Evolutionary conservation across 2,888 invertebrate species (phyloP), one percentile per base, ranked within the genome.

Genomic region (Eupithecia abbreviata): DNA sequence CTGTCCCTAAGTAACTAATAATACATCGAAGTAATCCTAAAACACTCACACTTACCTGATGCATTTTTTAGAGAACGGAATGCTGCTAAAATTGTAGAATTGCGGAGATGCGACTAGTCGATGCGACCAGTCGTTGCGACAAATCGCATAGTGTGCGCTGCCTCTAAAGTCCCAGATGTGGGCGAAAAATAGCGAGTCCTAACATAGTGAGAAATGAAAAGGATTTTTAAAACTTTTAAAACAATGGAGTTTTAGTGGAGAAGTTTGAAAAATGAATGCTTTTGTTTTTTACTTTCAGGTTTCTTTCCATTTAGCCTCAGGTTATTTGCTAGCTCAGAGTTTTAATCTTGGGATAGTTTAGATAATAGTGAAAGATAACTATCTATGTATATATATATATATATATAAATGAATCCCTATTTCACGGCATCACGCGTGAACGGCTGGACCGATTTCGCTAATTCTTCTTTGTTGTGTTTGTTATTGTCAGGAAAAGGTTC

Each of bases 121-220:
- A 0, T 0, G 15, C 5, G 47, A 51, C 13, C 4, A 18, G 10
- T 58, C 18, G 18, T 18, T 18, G 9, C 58, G 58, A 62, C 4
- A 4, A 62, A 12, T 62, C 62, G 62, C 30, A n/a, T 62, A 9
- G 62, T 30, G 62, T 30, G 62, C 62, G 30, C 18, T 18, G 58
- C 30, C 62, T 4, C 58, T 18, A 10, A 58, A 58, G 10, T 62
- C 62, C 18, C 67, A 43, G n/a, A 67, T 42, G 67, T 68, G 67
- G 45, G 43, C 45, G 67, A 68, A 43, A 68, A 68, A 68, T 68
- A 10, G 67, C 43, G n/a, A 43, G 67, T 10, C 41, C 15, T 30
- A 62, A 62, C 62, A 62, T 62, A 12, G 62, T 42, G 67, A 43
- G 66, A 66, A 68, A 68, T 43, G 67, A 68, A 68, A 68, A 68